phyloP scores from a whole-genome alignment of 2,888 invertebrate species.

The Candidula unifasciata region DNA sequence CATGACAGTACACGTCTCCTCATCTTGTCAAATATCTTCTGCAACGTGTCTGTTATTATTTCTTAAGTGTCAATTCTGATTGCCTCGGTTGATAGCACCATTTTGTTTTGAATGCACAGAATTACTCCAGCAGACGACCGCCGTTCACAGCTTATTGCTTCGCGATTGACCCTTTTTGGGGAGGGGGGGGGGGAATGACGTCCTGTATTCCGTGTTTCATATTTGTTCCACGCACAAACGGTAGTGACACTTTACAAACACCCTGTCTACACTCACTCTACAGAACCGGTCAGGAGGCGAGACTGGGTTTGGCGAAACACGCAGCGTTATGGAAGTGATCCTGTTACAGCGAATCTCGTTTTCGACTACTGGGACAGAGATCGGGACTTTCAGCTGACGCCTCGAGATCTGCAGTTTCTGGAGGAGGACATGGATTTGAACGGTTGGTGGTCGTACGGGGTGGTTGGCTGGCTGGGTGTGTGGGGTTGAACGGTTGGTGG shows the following conservation, averaged over 20 bases:
- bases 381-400: slow-evolving; percentile 35
- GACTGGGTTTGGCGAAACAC: slow-evolving; percentile 42
- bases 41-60: too few relatives aligned
- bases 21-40: too few relatives aligned
- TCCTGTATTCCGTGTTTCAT: background rate
- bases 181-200: background rate
- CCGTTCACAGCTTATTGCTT: background rate
- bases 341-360: slow-evolving; percentile 32
- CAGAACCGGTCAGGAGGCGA: slow-evolving; percentile 17
- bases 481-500: too few relatives aligned
- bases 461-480: too few relatives aligned
- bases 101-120: too few relatives aligned
- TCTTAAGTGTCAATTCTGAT: too few relatives aligned
- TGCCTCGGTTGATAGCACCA: too few relatives aligned
- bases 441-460: slow-evolving; percentile 6
- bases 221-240: too few relatives aligned
- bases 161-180: background rate
- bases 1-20: too few relatives aligned
- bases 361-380: slow-evolving; percentile 48
- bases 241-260: too few relatives aligned
- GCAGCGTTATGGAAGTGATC: slow-evolving; percentile 36
- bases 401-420: slow-evolving; percentile 27
- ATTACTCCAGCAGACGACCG: too few relatives aligned
- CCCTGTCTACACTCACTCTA: background rate
- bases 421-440: slow-evolving; percentile 33